Percentiles rank a stretch among this genome's conserved stretches.
phyloP scores from a whole-genome alignment of 1,140 invertebrate species.

The Pteromalus puparum region DNA sequence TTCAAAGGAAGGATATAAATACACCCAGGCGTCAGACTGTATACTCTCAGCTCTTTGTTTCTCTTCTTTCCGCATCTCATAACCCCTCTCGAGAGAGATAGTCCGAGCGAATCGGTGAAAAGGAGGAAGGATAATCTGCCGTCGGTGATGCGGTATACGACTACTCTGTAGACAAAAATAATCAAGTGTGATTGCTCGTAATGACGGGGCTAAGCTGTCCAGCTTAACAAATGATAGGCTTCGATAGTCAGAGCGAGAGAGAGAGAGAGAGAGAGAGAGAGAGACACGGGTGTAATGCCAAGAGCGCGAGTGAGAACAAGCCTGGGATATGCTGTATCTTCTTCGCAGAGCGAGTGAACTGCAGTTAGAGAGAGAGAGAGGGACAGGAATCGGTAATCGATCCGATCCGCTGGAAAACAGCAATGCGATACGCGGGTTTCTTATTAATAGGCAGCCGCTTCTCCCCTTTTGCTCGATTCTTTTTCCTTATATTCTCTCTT shows the following conservation, averaged over 20 bases:
- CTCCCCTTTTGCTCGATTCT: constrained; percentile 33
- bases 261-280: constrained; percentile 53
- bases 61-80: neutral
- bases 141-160: constrained; percentile 38
- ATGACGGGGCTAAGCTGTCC: constrained; percentile 73
- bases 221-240: constrained; percentile 73
- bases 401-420: constrained; percentile 67
- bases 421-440: constrained; percentile 63
- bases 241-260: constrained; percentile 53
- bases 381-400: constrained; percentile 62
- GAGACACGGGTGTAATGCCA: constrained; percentile 45
- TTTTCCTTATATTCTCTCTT: neutral
- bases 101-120: neutral
- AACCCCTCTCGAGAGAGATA: neutral
- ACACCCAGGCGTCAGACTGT: neutral
- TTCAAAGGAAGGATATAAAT: neutral
- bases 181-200: constrained; percentile 69
- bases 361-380: constrained; percentile 50
- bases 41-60: neutral
- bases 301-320: constrained; percentile 51
- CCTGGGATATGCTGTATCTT: neutral
- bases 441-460: constrained; percentile 69
- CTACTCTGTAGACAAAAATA: constrained; percentile 74
- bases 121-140: constrained; percentile 36
- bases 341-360: neutral